Base-by-base conservation (phyloP, 2,797 vertebrate species). In the Sebastes nivosus region DNA sequence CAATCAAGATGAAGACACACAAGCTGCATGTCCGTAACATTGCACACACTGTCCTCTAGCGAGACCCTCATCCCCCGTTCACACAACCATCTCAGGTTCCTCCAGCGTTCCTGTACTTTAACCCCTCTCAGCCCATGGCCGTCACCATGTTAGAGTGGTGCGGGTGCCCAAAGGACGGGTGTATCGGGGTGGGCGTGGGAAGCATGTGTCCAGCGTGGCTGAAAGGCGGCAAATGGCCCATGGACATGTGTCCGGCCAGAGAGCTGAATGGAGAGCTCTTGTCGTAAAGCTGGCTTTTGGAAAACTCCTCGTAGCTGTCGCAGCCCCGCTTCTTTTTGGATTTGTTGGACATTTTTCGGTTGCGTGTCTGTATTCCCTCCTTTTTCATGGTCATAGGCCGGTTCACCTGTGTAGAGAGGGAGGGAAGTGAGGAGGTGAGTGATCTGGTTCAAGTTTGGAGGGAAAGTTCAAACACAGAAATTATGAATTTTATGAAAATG, bases 301-400 rank as follows among this genome's bases (percentile, higher is more conserved):
- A 96, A 63, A 97, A 96, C 93, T 98, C 97, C 92, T 99, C 98
- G 6, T 97, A 98, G 91, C 97, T 96, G 68, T 99, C 98, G 0
- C 93, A 88, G 67, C 95, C 92, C 80, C 98, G 97, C 94, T 97
- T 96, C 93, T 98, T 99, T 94, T 99, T 99, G 87, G 98, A 98
- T 88, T 99, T 99, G 96, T 96, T 98, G 89, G 98, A 99, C 98
- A 99, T 99, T 94, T 99, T 99, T 87, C 98, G 95, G 93, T 99
- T 99, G 86, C 98, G 96, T 20, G 98, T 99, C 94, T 99, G 98
- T 87, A 99, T 99, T 38, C 98, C 98, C 88, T 99, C 98, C 91
- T 99, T 99, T 94, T 99, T 99, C 98, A 99, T 99, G 87, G 98
- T 99, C 89, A 99, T 95, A 1, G 98, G 98, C 81, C 98, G 96